A percentile compares a stretch with the other conserved stretches of the same genome.
phyloP scores from a whole-genome alignment of 2,113 vertebrate genomes.

The Alectura lathami region DNA sequence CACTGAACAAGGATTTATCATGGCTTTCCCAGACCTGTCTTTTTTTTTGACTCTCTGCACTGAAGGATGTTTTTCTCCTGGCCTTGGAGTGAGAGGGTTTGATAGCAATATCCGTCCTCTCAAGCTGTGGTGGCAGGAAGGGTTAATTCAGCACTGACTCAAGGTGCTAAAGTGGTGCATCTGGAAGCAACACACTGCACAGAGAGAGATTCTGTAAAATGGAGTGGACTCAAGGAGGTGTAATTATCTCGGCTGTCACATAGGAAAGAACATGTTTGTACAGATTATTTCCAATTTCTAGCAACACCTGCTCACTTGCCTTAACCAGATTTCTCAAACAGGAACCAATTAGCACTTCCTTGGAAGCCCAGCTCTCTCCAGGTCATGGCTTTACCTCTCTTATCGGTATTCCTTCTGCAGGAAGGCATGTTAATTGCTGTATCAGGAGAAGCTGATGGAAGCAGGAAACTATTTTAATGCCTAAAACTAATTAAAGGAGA shows the following conservation, averaged over 20 bases:
- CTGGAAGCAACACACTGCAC: background rate
- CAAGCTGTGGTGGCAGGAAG: background rate
- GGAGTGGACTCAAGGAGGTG: constrained; percentile 23
- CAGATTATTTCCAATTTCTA: constrained; percentile 54
- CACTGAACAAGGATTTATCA: background rate
- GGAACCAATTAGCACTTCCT: constrained; percentile 76
- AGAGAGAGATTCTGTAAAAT: constrained; percentile 6
- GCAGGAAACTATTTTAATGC: constrained; percentile 42
- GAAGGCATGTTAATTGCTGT: constrained; percentile 65
- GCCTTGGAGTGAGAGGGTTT: background rate
- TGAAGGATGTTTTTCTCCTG: background rate
- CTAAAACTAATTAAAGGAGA: constrained; percentile 54
- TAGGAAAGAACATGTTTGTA: constrained; percentile 39
- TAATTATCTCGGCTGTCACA: constrained; percentile 51
- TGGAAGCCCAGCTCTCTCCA: constrained; percentile 49
- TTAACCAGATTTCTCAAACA: constrained; percentile 63
- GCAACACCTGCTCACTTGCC: constrained; percentile 50
- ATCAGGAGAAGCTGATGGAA: constrained; percentile 64
- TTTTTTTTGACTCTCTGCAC: background rate
- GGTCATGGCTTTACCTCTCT: constrained; percentile 32
- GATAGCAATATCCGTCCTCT: background rate
- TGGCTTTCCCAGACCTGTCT: background rate
- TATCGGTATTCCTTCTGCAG: constrained; percentile 42
- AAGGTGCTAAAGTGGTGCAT: background rate
- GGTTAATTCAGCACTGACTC: background rate